Percentiles rank a stretch among this genome's conserved stretches.
Conservation (phyloP, 2,888 invertebrate genomes). For the Platycheirus albimanus region DNA sequence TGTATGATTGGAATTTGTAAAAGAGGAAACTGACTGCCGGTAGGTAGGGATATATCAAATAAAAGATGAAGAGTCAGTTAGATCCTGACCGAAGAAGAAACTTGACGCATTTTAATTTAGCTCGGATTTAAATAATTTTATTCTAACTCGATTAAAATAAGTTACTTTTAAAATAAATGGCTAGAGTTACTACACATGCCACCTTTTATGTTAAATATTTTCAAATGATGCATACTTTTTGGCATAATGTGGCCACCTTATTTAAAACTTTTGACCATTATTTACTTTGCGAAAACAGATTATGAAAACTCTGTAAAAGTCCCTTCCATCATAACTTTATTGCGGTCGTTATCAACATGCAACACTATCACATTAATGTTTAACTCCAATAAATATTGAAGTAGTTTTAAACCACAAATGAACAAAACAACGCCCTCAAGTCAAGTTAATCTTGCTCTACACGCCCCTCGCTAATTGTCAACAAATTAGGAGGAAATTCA, state of each 20-base stretch:
- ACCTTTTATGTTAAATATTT: no score
- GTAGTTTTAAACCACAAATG: background rate
- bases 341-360: background rate
- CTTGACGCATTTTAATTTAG: no score
- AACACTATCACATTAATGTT: conserved; percentile 1
- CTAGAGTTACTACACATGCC: no score
- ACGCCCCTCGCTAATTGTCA: conserved; percentile 25
- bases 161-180: no score
- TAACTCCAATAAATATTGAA: conserved; percentile 20
- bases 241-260: no score
- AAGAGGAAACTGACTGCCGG: conserved; percentile 2
- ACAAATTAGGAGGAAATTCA: conserved; percentile 13
- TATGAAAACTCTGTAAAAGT: background rate
- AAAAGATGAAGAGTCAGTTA: no score
- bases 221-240: no score
- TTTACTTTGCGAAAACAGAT: background rate
- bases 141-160: no score
- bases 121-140: no score
- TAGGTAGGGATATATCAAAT: background rate
- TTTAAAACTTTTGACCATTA: no score
- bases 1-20: background rate
- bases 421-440: conserved; percentile 3
- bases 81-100: no score
- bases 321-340: background rate
- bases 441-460: conserved; percentile 11